Evolutionary conservation across 1,140 invertebrate genomes (phyloP).

Genomic region (Antheraea pernyi): DNA sequence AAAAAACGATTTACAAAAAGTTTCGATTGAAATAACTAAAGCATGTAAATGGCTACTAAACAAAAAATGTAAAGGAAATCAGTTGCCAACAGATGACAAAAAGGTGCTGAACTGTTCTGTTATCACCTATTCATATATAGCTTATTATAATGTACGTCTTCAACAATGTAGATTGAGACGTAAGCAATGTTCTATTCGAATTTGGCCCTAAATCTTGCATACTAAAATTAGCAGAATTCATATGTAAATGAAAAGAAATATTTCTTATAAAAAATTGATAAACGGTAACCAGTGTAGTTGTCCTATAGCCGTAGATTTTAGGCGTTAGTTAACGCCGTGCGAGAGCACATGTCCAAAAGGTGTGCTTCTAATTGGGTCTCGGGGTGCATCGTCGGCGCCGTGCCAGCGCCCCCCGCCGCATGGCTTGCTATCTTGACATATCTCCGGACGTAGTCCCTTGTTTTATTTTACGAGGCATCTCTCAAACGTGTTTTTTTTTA

Average conservation of each 20-base stretch:
- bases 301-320: slow-evolving; percentile 51
- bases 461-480: slow-evolving; percentile 75
- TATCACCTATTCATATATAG: too few species aligned
- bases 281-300: slow-evolving; percentile 67
- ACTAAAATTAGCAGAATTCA: too few species aligned
- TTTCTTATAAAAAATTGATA: slow-evolving; percentile 58
- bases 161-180: too few species aligned
- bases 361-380: slow-evolving; percentile 75
- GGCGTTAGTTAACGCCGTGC: slow-evolving; percentile 59
- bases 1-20: too few species aligned
- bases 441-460: slow-evolving; percentile 71
- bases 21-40: too few species aligned
- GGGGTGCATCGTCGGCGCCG: slow-evolving; percentile 47
- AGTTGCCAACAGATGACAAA: too few species aligned
- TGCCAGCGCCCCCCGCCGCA: slow-evolving; percentile 49
- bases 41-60: too few species aligned
- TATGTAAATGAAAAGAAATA: slow-evolving; percentile 20
- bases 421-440: slow-evolving; percentile 73
- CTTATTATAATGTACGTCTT: too few species aligned
- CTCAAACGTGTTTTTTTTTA: slow-evolving; percentile 45
- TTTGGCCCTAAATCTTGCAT: too few species aligned
- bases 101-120: too few species aligned
- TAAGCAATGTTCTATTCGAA: too few species aligned
- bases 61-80: too few species aligned
- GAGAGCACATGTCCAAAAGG: slow-evolving; percentile 74